Base-by-base conservation (phyloP, 2,113 vertebrate species). In the Ursus arctos region DNA sequence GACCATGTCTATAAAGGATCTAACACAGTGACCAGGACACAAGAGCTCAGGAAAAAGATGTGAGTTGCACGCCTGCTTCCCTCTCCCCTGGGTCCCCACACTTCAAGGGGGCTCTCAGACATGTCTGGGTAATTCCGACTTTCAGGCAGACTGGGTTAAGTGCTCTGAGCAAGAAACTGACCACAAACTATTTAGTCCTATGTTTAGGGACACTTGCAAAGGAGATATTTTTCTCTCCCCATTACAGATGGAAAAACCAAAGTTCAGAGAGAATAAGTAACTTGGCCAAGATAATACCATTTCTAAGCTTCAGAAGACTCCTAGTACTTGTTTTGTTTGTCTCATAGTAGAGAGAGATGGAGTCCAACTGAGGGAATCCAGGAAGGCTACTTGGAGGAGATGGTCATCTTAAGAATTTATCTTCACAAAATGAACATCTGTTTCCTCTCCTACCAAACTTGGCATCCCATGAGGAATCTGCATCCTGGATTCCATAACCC, bases 61-160 rank as follows among this genome's bases (percentile, higher is more conserved):
- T 0, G 2, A 12, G n/a, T 61, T n/a, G 4, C 1, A 0, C 7
- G 28, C 16, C 65, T 21, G 21, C 33, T 1, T 24, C 21, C 49
- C n/a, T 51, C 55, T 76, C 6, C n/a, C 65, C 22, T 19, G 47
- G 8, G 24, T 33, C 80, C 59, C 11, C 43, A 13, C 28, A 28
- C 65, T n/a, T 51, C 33, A 33, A 72, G 59, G 53, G 87, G 61
- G 53, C 19, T 43, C n/a, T 72, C 71, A n/a, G 72, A 80, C 26
- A n/a, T 8, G 6, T 22, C 8, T 21, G 18, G 61, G 4, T 55
- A 55, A 80, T 57, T 80, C 53, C 18, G 18, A 65, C 18, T 7
- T 57, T 49, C 40, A 47, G 47, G 53, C 71, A 43, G 63, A 33
- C 79, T 31, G 8, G 24, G 43, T 13, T 36, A 63, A 57, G 36